Base-by-base conservation (phyloP, 2,113 vertebrate genomes). In the Oenanthe oenanthe region DNA sequence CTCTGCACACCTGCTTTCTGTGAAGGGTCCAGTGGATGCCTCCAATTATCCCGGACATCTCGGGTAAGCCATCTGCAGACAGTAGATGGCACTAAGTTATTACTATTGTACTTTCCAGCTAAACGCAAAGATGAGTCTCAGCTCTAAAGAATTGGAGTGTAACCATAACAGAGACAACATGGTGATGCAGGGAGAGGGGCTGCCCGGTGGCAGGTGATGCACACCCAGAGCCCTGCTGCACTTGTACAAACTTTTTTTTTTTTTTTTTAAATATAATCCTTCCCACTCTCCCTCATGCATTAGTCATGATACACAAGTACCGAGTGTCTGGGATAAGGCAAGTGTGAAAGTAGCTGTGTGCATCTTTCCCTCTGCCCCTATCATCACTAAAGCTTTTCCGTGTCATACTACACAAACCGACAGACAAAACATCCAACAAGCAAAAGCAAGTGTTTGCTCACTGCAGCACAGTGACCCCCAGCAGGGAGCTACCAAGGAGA, bases 91-190 rank as follows among this genome's bases (percentile, higher is more conserved):
- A 87, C 73, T 85, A 56, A 57, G 32, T 86, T 20, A 62, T 16
- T 51, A 17, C 58, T 71, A 1, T 48, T 4, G 2, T 31, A 10
- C 57, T 57, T 88, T 73, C 13, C 70, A 68, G 15, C 11, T 60
- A 11, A 18, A 38, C 2, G 3, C 21, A 48, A 3, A 13, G 3
- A 12, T 6, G 29, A 4, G 36, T 29, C 42, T 65, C 5, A 0
- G 32, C 43, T 65, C 28, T 29, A 7, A 31, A 74, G 47, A 50
- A 7, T 1, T 51, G 1, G 0, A 17, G 17, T 65, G 32, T 58
- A 31, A 43, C n/a, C 10, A 0, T 2, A 9, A 60, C 19, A 25
- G 3, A n/a, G 31, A 38, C 6, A 22, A 13, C 1, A 2, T 0
- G 4, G 28, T 34, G 31, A 17, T 24, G n/a, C 32, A 15, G 57